These are phyloP conservation scores for Microchirus variegatus DNA, from an alignment of 2,797 vertebrate species.

Conservation along the genomic window DNA sequence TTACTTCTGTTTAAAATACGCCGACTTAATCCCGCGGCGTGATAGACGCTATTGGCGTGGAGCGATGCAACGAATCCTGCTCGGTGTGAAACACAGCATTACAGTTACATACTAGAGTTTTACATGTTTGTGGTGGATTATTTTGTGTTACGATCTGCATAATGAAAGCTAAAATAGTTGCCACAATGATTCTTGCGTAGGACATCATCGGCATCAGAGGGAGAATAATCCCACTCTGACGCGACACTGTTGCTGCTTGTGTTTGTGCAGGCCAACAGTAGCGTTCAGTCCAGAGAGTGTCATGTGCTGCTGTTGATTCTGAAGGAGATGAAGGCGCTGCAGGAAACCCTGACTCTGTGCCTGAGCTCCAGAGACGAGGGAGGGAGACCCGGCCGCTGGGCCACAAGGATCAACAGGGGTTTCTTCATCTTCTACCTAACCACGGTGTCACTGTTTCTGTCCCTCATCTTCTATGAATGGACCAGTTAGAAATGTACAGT, in stretches of 20 bases:
- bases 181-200: too few species aligned
- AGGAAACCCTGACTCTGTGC: constrained; percentile 31
- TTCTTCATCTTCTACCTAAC: constrained; percentile 68
- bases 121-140: too few species aligned
- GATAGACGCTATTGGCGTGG: too few species aligned
- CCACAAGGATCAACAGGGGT: constrained; percentile 56
- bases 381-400: constrained; percentile 37
- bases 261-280: constrained; percentile 40
- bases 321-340: constrained; percentile 60
- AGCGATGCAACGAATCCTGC: too few species aligned
- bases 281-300: constrained; percentile 28
- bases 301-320: constrained; percentile 59
- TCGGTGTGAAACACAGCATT: too few species aligned
- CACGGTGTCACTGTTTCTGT: constrained; percentile 58
- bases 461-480: constrained; percentile 63
- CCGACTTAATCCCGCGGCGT: too few species aligned
- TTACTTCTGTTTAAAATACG: too few species aligned
- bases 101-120: too few species aligned
- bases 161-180: too few species aligned
- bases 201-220: background rate
- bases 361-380: background rate
- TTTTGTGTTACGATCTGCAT: too few species aligned
- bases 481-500: constrained; percentile 20
- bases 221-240: background rate
- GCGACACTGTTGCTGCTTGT: background rate